Percentiles rank a stretch among this genome's conserved stretches.
Conservation (phyloP, 2,797 vertebrate species). For the Spinibarbus caldwelli region DNA sequence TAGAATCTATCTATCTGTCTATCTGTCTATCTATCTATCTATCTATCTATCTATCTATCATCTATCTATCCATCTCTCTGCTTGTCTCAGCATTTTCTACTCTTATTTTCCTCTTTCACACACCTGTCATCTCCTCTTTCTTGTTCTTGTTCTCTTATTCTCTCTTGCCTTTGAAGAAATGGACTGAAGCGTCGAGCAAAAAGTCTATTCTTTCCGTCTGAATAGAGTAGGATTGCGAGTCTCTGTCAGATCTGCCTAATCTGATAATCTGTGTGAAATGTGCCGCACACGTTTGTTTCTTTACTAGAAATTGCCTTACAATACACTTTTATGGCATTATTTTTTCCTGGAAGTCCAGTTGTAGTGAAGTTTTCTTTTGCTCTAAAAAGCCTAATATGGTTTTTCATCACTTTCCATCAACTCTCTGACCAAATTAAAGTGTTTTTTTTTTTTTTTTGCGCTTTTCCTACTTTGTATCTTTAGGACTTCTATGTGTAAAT, state of each 20-base stretch:
- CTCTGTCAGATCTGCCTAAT: too few species aligned
- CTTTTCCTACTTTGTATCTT: neutral
- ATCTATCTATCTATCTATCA: neutral
- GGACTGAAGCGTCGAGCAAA: neutral
- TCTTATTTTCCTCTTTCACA: neutral
- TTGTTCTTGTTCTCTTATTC: neutral
- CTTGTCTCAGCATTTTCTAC: conserved; percentile 17
- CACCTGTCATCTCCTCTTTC: conserved; percentile 3
- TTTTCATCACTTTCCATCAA: too few species aligned
- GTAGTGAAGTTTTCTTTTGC: neutral
- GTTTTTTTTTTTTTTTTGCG: too few species aligned
- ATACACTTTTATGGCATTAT: neutral
- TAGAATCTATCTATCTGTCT: neutral
- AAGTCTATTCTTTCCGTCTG: neutral
- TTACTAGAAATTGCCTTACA: neutral
- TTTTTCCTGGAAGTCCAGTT: neutral
- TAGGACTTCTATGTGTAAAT: neutral
- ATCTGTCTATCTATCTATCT: rapidly evolving
- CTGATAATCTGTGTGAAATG: conserved; percentile 41
- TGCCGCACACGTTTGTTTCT: conserved; percentile 12
- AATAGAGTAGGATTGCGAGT: neutral
- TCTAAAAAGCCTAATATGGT: neutral
- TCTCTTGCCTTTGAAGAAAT: conserved; percentile 7
- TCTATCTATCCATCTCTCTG: neutral
- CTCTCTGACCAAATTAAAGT: neutral